Percentiles rank a stretch among this genome's conserved stretches.
These are phyloP conservation scores for Sarotherodon lohbergeri DNA, from an alignment of 2,113 vertebrate species.

Conservation along the genomic window DNA sequence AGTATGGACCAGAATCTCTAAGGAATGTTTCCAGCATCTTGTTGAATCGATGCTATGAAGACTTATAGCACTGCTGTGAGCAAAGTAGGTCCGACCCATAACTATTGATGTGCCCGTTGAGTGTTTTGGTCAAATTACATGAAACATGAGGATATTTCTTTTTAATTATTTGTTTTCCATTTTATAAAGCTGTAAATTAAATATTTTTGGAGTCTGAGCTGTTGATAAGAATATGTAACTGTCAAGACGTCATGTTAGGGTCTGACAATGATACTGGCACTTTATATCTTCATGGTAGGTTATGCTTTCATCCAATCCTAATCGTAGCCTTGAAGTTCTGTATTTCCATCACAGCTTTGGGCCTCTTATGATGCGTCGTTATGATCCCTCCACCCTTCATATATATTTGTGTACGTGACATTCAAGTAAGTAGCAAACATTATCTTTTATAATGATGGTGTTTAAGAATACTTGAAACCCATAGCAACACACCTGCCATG, in stretches of 20 bases:
- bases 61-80: background rate
- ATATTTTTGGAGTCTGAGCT: background rate
- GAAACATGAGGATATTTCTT: background rate
- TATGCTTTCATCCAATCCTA: background rate
- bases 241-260: background rate
- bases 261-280: background rate
- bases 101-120: background rate
- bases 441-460: background rate
- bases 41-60: background rate
- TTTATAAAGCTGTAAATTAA: background rate
- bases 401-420: background rate
- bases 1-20: background rate
- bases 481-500: background rate
- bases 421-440: background rate
- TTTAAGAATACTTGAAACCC: background rate
- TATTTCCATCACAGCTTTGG: background rate
- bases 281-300: background rate
- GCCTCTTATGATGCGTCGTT: slow-evolving; percentile 28
- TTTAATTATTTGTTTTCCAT: background rate
- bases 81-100: background rate
- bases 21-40: background rate
- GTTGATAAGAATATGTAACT: background rate
- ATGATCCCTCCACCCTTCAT: background rate
- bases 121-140: background rate
- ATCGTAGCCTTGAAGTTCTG: background rate